A percentile compares a stretch with the other conserved stretches of the same genome.
phyloP scores from a whole-genome alignment of 2,113 vertebrate species.

The Hyperoodon ampullatus region DNA sequence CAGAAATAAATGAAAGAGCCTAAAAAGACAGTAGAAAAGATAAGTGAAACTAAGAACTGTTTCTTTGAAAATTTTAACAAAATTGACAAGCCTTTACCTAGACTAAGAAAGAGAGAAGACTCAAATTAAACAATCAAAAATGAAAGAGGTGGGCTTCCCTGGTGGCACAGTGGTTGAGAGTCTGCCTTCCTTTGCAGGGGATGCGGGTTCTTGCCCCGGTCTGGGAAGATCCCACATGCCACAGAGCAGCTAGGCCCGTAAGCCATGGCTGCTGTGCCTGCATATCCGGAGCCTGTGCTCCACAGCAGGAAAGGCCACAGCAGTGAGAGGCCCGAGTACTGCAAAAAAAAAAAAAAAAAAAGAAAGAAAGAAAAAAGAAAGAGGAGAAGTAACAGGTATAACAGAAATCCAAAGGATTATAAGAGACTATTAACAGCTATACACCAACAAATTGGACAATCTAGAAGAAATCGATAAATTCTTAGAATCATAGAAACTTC shows the following conservation, averaged over 20 bases:
- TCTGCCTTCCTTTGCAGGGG: no score
- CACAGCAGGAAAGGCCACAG: no score
- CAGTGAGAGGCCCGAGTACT: no score
- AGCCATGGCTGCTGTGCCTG: no score
- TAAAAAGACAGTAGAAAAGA: neutral
- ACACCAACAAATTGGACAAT: neutral
- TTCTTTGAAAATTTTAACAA: neutral
- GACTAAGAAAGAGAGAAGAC: neutral
- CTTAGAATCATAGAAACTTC: neutral
- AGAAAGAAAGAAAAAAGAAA: neutral
- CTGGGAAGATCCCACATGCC: no score
- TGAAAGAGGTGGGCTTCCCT: no score
- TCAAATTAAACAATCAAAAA: neutral
- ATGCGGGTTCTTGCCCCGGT: no score
- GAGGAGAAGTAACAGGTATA: neutral
- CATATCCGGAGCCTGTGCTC: no score
- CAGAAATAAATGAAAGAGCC: neutral
- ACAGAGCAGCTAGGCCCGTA: rapidly evolving
- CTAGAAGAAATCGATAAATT: neutral
- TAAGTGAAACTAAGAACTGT: neutral
- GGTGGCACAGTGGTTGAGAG: no score
- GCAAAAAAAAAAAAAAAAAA: no score
- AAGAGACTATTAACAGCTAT: neutral
- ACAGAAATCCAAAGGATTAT: neutral
- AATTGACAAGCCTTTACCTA: neutral